These are phyloP conservation scores for Malurus leucopterus DNA, from an alignment of 2,797 vertebrate genomes.

Conservation along the genomic window DNA sequence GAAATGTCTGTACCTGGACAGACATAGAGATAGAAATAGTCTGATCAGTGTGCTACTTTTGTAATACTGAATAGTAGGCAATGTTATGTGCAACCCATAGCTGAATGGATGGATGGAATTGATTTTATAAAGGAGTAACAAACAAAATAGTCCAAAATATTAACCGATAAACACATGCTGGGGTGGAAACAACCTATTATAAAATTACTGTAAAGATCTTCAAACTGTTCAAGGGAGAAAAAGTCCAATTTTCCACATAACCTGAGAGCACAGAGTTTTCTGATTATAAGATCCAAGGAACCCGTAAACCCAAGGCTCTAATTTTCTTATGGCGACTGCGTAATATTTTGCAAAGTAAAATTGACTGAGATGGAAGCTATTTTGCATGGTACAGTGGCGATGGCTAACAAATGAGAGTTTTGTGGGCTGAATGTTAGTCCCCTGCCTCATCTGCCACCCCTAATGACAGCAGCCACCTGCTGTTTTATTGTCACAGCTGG, in stretches of 20 bases:
- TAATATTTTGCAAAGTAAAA: constrained; percentile 79
- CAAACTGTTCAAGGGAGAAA: constrained; percentile 10
- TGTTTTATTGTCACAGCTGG: constrained; percentile 99
- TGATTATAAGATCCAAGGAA: constrained; percentile 49
- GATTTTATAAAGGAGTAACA: constrained; percentile 24
- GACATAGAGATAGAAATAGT: neutral
- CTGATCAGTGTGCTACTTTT: neutral
- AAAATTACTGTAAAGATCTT: constrained; percentile 11
- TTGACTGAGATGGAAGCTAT: constrained; percentile 84
- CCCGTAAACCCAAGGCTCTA: constrained; percentile 58
- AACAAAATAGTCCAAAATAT: constrained; percentile 28
- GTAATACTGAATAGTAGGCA: neutral
- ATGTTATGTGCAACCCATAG: neutral
- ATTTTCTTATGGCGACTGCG: constrained; percentile 63
- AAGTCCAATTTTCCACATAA: constrained; percentile 27
- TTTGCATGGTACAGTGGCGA: constrained; percentile 87
- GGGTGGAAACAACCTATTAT: constrained; percentile 35
- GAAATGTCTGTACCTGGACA: neutral
- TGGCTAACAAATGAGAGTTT: constrained; percentile 91
- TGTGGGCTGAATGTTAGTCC: constrained; percentile 84
- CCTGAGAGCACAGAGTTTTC: constrained; percentile 1
- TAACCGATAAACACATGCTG: constrained; percentile 17
- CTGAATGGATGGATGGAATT: neutral
- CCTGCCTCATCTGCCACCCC: constrained; percentile 91
- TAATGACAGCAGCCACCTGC: constrained; percentile 98